These are phyloP conservation scores for Bryconaethiops microstoma DNA, from an alignment of 2,797 vertebrate genomes.

Conservation along the genomic window DNA sequence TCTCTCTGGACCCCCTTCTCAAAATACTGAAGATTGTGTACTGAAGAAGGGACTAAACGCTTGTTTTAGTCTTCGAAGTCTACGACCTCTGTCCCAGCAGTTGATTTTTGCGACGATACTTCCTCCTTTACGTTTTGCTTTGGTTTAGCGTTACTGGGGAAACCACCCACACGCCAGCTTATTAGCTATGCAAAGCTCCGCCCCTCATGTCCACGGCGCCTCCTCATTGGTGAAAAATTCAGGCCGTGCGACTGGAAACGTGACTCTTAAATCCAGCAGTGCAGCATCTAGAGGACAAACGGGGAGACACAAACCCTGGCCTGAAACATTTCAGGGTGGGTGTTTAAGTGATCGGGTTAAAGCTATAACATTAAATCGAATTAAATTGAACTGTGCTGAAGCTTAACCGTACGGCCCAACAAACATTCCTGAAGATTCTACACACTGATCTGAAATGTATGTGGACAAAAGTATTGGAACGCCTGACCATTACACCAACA, in stretches of 20 bases:
- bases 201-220: conserved; percentile 36
- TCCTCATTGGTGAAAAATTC: conserved; percentile 47
- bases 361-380: not conserved
- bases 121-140: conserved; percentile 44
- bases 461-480: no score
- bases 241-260: conserved; percentile 56
- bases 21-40: not conserved
- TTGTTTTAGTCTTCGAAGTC: not conserved
- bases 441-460: no score
- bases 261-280: conserved; percentile 48
- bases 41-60: not conserved
- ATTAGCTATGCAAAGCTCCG: conserved; percentile 34
- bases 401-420: no score
- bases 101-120: conserved; percentile 44
- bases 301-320: no score
- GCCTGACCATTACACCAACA: no score
- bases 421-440: no score
- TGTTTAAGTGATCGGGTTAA: not conserved
- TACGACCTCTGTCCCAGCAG: not conserved
- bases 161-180: conserved; percentile 47
- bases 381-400: not conserved
- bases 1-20: not conserved
- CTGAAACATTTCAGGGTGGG: no score
- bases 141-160: conserved; percentile 52
- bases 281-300: not conserved